phyloP scores from a whole-genome alignment of 2,888 invertebrate species.

The Pristionchus fissidentatus region DNA sequence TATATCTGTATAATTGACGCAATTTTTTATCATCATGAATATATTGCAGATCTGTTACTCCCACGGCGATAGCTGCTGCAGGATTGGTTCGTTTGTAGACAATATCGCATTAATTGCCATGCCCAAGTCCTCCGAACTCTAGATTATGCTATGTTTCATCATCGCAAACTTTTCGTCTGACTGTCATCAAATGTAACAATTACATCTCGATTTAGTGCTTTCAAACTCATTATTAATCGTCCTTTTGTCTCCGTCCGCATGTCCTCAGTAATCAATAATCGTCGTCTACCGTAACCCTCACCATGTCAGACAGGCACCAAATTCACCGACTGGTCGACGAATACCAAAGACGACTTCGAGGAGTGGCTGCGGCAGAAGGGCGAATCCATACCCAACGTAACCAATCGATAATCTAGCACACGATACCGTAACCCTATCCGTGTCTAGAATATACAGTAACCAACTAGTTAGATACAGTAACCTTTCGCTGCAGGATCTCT shows the following conservation, averaged over 20 bases:
- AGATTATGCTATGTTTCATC: no score
- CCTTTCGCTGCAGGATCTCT: slow-evolving; percentile 33
- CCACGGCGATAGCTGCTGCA: background rate
- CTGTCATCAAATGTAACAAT: no score
- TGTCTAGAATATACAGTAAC: background rate
- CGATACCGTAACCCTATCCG: background rate
- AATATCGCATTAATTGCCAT: no score
- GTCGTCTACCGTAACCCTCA: background rate
- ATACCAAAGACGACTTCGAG: slow-evolving; percentile 43
- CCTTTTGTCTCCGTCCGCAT: no score
- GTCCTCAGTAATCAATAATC: background rate
- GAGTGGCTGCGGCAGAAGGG: slow-evolving; percentile 37
- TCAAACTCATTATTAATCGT: no score
- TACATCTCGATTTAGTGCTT: no score
- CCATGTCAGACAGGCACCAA: slow-evolving; percentile 14
- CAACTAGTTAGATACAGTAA: background rate
- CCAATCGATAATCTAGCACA: slow-evolving; percentile 23
- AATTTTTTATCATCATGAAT: background rate
- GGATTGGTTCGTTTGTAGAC: slow-evolving; percentile 24
- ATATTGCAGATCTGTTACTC: background rate
- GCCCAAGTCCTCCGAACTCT: no score
- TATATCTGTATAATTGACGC: no score
- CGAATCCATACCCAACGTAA: slow-evolving; percentile 17
- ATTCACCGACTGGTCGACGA: slow-evolving; percentile 31
- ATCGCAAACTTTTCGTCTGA: no score